Evolutionary conservation across 2,888 invertebrate species (phyloP).

Genomic region (Nebria brevicollis): DNA sequence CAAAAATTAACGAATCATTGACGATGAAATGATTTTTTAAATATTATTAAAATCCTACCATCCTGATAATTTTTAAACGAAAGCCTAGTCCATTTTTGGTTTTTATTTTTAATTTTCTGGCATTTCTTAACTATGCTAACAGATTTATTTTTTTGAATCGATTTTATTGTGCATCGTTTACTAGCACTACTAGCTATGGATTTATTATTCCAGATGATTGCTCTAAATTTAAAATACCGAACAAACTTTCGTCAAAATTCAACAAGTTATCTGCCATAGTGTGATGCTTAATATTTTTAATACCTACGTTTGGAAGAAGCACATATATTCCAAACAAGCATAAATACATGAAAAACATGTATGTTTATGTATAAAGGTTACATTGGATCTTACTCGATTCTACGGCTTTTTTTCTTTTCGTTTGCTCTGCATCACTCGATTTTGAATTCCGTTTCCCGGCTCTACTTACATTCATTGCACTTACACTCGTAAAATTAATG

Average conservation of each 20-base stretch:
- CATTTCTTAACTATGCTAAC: not conserved
- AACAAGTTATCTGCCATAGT: conserved; percentile 11
- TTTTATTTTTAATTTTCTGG: not conserved
- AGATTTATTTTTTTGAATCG: not conserved
- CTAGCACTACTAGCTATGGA: not conserved
- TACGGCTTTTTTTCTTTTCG: conserved; percentile 4
- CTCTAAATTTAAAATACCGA: conserved; percentile 6
- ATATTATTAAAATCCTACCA: not conserved
- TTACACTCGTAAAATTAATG: conserved; percentile 3
- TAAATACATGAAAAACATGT: not conserved
- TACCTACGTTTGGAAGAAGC: not conserved
- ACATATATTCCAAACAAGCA: conserved; percentile 12
- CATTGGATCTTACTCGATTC: not conserved
- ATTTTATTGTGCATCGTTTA: not conserved
- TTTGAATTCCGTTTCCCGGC: not conserved
- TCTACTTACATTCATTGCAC: conserved; percentile 6
- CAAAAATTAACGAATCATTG: not conserved
- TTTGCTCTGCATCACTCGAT: not conserved
- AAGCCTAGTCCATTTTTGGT: not conserved
- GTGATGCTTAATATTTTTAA: not conserved
- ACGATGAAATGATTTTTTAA: not conserved
- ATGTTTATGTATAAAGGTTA: not conserved
- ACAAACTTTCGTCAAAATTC: conserved; percentile 10
- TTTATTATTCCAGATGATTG: not conserved
- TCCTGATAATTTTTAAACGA: not conserved